Percentiles rank a stretch among this genome's conserved stretches.
Conservation (phyloP, 1,140 invertebrate species). For the Zaprionus nigranus region DNA sequence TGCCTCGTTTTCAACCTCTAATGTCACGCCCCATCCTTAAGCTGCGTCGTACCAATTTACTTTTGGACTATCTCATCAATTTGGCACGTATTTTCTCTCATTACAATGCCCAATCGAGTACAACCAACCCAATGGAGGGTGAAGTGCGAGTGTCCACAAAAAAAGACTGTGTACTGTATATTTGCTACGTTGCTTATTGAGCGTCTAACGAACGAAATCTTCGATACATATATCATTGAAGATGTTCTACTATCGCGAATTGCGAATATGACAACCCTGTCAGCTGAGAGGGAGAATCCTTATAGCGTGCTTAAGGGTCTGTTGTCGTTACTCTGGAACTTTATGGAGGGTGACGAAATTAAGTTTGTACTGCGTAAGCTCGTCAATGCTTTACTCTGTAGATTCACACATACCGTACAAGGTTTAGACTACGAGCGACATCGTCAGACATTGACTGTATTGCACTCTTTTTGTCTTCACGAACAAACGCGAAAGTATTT, state of each 20-base stretch:
- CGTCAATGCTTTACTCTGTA: conserved; percentile 86
- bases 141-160: conserved; percentile 73
- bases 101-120: conserved; percentile 46
- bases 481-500: conserved; percentile 72
- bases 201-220: conserved; percentile 86
- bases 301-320: conserved; percentile 67
- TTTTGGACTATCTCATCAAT: conserved; percentile 87
- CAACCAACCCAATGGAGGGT: background rate
- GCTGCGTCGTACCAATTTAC: conserved; percentile 85
- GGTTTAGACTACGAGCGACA: conserved; percentile 87
- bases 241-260: conserved; percentile 85
- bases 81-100: conserved; percentile 85
- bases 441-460: conserved; percentile 85
- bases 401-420: conserved; percentile 87
- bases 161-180: conserved; percentile 85
- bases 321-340: conserved; percentile 88
- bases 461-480: conserved; percentile 85
- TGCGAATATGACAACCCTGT: conserved; percentile 80
- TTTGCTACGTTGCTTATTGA: conserved; percentile 86
- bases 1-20: conserved; percentile 88
- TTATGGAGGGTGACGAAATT: conserved; percentile 88
- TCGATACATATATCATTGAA: conserved; percentile 86
- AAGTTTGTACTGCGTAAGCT: conserved; percentile 87
- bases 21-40: conserved; percentile 87
- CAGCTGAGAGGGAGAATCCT: conserved; percentile 55